These are phyloP conservation scores for Chelidonichthys spinosus DNA, from an alignment of 2,797 vertebrate genomes.

Conservation along the genomic window DNA sequence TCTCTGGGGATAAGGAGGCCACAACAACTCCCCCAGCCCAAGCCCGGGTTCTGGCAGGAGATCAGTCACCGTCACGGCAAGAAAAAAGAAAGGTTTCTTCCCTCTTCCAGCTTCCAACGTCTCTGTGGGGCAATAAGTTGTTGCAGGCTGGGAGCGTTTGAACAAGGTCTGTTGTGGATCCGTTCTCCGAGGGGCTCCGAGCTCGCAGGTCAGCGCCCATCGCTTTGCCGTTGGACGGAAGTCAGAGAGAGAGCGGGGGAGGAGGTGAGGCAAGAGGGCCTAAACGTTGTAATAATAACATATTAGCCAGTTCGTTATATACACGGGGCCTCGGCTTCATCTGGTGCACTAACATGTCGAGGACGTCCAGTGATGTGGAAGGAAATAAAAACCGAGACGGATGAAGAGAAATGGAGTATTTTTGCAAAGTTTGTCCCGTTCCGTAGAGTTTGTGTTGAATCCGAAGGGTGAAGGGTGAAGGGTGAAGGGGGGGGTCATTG, in stretches of 20 bases:
- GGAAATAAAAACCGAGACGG: slow-evolving; percentile 28
- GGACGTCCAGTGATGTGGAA: slow-evolving; percentile 39
- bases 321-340: slow-evolving; percentile 52
- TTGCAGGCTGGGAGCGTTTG: slow-evolving; percentile 30
- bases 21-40: slow-evolving; percentile 54
- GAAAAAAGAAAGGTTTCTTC: slow-evolving; percentile 40
- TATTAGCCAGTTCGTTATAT: slow-evolving; percentile 58
- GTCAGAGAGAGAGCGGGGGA: slow-evolving; percentile 29
- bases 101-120: slow-evolving; percentile 33
- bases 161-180: slow-evolving; percentile 35
- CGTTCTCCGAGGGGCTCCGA: slow-evolving; percentile 17
- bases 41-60: slow-evolving; percentile 56
- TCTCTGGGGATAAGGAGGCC: slow-evolving; percentile 43
- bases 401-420: slow-evolving; percentile 15
- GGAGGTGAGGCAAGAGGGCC: slow-evolving; percentile 27
- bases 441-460: slow-evolving; percentile 30
- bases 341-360: slow-evolving; percentile 45
- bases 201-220: slow-evolving; percentile 25
- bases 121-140: slow-evolving; percentile 41
- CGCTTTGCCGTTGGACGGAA: slow-evolving; percentile 43
- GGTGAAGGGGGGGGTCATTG: slow-evolving; percentile 70
- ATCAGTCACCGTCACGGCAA: slow-evolving; percentile 60
- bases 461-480: background rate
- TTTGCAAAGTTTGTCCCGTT: slow-evolving; percentile 3
- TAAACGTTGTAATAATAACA: slow-evolving; percentile 28